Evolutionary conservation across 1,140 invertebrate genomes (phyloP).

Genomic region (Saccostrea glomerata): DNA sequence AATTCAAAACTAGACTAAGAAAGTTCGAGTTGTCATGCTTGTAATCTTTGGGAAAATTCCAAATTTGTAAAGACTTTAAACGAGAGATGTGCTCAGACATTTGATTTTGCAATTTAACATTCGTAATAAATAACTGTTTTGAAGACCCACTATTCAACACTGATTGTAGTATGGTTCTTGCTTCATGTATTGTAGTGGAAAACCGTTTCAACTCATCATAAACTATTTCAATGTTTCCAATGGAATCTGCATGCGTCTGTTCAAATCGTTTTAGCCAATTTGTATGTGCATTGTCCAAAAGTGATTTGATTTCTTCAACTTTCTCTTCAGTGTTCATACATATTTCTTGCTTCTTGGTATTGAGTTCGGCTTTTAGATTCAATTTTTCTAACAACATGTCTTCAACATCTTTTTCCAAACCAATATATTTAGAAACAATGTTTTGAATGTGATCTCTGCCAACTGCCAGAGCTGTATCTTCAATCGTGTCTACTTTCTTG

Average conservation of each 20-base stretch:
- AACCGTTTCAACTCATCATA: not conserved
- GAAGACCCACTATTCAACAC: not conserved
- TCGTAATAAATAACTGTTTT: not conserved
- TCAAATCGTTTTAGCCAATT: not conserved
- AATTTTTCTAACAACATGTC: not conserved
- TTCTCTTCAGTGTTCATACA: not conserved
- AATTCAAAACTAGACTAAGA: not conserved
- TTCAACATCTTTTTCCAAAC: not conserved
- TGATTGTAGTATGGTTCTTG: not conserved
- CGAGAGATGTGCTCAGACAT: not conserved
- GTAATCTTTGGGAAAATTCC: not conserved
- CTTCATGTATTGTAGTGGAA: not conserved
- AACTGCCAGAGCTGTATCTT: not conserved
- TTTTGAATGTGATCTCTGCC: not conserved
- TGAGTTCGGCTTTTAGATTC: not conserved
- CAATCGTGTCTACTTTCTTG: not conserved
- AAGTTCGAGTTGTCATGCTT: not conserved
- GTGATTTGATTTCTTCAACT: too few species aligned
- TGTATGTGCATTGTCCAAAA: too few species aligned
- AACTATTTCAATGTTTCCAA: not conserved
- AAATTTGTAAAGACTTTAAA: not conserved
- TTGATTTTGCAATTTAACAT: not conserved
- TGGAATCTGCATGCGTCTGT: too few species aligned
- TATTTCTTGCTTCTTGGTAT: not conserved
- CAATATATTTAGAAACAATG: not conserved